Evolutionary conservation across 1,140 invertebrate genomes (phyloP).

Genomic region (Lasaia peninsularis): DNA sequence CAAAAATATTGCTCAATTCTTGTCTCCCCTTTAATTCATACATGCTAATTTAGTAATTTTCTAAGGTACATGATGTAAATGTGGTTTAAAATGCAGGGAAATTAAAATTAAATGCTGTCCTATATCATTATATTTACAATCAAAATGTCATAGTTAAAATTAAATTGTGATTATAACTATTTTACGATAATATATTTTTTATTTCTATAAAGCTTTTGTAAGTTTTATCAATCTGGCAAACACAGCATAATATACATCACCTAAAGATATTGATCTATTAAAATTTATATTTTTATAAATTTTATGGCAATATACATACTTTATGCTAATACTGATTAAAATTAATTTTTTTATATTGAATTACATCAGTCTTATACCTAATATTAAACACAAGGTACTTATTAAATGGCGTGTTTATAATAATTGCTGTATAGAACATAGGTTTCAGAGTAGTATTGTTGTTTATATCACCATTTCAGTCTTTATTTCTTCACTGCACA

Average conservation of each 20-base stretch:
- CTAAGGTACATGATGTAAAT: no score
- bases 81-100: no score
- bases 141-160: slow-evolving; percentile 2
- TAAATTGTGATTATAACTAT: no score
- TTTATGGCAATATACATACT: slow-evolving; percentile 12
- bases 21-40: no score
- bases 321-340: slow-evolving; percentile 7
- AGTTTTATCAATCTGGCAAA: background rate
- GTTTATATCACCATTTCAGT: slow-evolving; percentile 7
- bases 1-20: no score
- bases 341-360: slow-evolving; percentile 4
- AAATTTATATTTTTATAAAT: slow-evolving; percentile 8
- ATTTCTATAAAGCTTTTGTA: background rate
- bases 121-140: slow-evolving; percentile 13
- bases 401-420: slow-evolving; percentile 25
- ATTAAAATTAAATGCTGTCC: background rate
- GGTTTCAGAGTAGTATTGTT: no score
- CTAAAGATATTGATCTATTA: background rate
- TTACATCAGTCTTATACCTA: background rate
- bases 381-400: slow-evolving; percentile 26
- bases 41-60: no score
- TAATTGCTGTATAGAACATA: slow-evolving; percentile 1
- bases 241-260: background rate
- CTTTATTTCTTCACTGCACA: no score
- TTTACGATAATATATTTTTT: no score